Conservation (phyloP, 2,888 invertebrate species). For the Himalopsyche anomala region DNA sequence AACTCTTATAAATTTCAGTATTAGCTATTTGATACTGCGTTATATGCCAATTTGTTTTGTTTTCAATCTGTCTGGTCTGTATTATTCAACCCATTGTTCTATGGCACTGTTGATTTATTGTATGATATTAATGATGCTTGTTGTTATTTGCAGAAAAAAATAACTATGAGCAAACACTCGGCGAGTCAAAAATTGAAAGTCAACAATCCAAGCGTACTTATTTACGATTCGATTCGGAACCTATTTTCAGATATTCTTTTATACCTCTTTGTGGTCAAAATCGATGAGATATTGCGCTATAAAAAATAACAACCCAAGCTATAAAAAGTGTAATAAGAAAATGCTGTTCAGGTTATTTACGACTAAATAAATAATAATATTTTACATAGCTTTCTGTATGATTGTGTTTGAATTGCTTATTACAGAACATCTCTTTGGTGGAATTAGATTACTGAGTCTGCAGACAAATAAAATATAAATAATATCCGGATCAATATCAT, state of each 20-base stretch:
- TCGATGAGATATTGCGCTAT: constrained; percentile 40
- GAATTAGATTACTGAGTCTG: too few species aligned
- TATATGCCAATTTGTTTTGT: too few species aligned
- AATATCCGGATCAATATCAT: too few species aligned
- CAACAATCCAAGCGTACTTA: constrained; percentile 2
- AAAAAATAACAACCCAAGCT: constrained; percentile 29
- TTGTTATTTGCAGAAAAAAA: too few species aligned
- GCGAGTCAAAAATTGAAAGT: constrained; percentile 6
- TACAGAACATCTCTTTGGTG: background rate
- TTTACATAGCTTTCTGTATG: constrained; percentile 13
- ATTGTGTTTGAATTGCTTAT: constrained; percentile 16
- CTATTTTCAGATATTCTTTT: constrained; percentile 38
- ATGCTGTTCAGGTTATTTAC: constrained; percentile 27
- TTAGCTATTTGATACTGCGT: too few species aligned
- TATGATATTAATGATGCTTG: too few species aligned
- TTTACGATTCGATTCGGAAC: constrained; percentile 35
- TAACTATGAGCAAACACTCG: too few species aligned
- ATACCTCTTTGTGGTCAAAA: constrained; percentile 34
- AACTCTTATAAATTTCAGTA: too few species aligned
- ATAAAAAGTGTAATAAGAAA: constrained; percentile 43
- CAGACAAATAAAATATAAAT: too few species aligned
- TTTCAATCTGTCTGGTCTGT: too few species aligned
- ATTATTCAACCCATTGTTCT: too few species aligned
- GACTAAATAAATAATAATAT: constrained; percentile 34
- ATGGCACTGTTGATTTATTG: too few species aligned